Base-by-base conservation (phyloP, 2,797 vertebrate species). In the Ctenopoma multispine region DNA sequence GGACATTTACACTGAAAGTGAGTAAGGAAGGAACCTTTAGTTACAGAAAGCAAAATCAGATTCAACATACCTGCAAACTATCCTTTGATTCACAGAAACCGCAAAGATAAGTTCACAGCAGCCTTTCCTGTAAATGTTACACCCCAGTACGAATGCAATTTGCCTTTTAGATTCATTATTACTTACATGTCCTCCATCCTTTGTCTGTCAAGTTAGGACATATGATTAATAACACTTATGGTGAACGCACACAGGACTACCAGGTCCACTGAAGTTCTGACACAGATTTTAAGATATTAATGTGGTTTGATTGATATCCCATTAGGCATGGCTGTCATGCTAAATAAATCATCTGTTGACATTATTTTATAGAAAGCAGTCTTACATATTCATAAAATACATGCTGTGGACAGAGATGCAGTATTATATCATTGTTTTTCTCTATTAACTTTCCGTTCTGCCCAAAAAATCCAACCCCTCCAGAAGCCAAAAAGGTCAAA, bases 231-330 rank as follows among this genome's bases (percentile, higher is more conserved):
- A 64, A 58, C 60, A n/a, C 55, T n/a, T 15, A 38, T 44, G 50
- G 44, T 73, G 11, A 67, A 71, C 4, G 55, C 78, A 63, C 29
- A 56, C 46, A 60, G 40, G 48, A 69, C 75, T 69, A 82, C 58
- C 69, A 63, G 79, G 77, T 69, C 71, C 72, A 18, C 44, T 55
- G 63, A 20, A 36, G 43, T 64, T 87, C 48, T 69, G 83, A 86
- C 81, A 84, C 59, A 69, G 74, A 80, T 81, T 86, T 87, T 47
- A 69, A 58, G 69, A 80, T 81, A 80, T 69, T 85, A 79, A 87
- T 80, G 75, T 73, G 47, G 49, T 76, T 83, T 89, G 88, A 90
- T 90, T 80, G 81, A 90, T 91, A 88, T 90, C 75, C 58, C 67
- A 85, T 88, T 81, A 87, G 71, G 67, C 85, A 81, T 54, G 59